Percentiles rank a stretch among this genome's conserved stretches.
phyloP scores from a whole-genome alignment of 2,888 invertebrate species.

The Lepetodrilus schrolli region DNA sequence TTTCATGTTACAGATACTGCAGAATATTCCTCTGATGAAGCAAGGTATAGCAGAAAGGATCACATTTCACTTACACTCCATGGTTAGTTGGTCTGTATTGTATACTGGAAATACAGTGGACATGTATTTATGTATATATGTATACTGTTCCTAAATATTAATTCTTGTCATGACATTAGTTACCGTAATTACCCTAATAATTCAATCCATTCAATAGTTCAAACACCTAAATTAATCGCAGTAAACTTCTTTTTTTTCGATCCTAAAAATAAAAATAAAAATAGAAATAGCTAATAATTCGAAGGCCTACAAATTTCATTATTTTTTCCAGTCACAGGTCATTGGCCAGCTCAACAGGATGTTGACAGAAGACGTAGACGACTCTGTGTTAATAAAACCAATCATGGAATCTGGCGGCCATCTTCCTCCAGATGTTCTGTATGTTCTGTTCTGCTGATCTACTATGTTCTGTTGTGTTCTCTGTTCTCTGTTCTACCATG shows the following conservation, averaged over 20 bases:
- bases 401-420: constrained; percentile 38
- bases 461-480: too few relatives aligned
- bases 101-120: neutral
- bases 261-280: too few relatives aligned
- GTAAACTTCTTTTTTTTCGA: too few relatives aligned
- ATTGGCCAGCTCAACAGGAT: constrained; percentile 39
- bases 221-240: too few relatives aligned
- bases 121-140: neutral
- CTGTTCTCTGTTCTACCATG: too few relatives aligned
- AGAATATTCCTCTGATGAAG: constrained; percentile 2
- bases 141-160: too few relatives aligned
- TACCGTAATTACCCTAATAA: too few relatives aligned
- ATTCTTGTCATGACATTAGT: too few relatives aligned
- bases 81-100: constrained; percentile 33
- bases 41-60: constrained; percentile 39
- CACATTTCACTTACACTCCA: constrained; percentile 33
- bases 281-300: too few relatives aligned
- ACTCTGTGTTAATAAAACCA: constrained; percentile 41
- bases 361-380: constrained; percentile 34
- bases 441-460: too few relatives aligned
- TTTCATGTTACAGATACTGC: neutral
- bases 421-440: constrained; percentile 38
- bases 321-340: constrained; percentile 37
- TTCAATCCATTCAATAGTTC: too few relatives aligned
- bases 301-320: too few relatives aligned